A percentile compares a stretch with the other conserved stretches of the same genome.
Evolutionary conservation across 2,797 vertebrate species (phyloP).

Genomic region (Tadarida brasiliensis): DNA sequence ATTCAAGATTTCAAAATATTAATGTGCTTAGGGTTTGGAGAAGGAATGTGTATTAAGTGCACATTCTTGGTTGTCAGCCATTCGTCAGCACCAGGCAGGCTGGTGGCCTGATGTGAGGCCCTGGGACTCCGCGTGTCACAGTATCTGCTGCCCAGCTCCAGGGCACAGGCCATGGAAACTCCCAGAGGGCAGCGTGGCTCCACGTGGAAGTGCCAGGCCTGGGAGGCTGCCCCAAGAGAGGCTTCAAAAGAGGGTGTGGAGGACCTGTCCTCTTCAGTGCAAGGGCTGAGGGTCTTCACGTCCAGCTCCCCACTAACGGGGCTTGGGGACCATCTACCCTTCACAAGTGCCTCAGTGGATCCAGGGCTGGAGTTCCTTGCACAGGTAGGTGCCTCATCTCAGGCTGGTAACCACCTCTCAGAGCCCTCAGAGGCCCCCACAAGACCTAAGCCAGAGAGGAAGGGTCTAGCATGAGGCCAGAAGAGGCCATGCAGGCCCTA

Average conservation of each 20-base stretch:
- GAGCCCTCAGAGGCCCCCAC: not conserved
- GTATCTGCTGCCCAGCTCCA: rapidly evolving
- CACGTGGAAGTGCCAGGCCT: not conserved
- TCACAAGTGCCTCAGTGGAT: not conserved
- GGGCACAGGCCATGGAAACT: not conserved
- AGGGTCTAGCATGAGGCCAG: not conserved
- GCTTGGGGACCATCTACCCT: not conserved
- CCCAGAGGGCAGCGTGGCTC: rapidly evolving
- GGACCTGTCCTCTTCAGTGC: not conserved
- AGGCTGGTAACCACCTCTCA: not conserved
- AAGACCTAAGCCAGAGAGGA: not conserved
- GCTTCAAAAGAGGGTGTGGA: not conserved
- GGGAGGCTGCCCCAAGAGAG: not conserved
- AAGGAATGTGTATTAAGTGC: slow-evolving; percentile 60
- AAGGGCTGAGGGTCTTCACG: not conserved
- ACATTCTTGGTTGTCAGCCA: slow-evolving; percentile 61
- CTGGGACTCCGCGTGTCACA: not conserved
- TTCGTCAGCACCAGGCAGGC: slow-evolving; percentile 48
- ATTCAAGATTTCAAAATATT: slow-evolving; percentile 70
- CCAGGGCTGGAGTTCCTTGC: not conserved
- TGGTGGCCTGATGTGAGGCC: not conserved
- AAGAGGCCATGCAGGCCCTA: not conserved
- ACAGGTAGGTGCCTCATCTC: not conserved
- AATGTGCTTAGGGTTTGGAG: slow-evolving; percentile 49
- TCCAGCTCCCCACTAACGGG: not conserved